A percentile compares a stretch with the other conserved stretches of the same genome.
phyloP scores from a whole-genome alignment of 30 jellyfish, hydroid and myxozoan genomes.

The Mastigias papua region DNA sequence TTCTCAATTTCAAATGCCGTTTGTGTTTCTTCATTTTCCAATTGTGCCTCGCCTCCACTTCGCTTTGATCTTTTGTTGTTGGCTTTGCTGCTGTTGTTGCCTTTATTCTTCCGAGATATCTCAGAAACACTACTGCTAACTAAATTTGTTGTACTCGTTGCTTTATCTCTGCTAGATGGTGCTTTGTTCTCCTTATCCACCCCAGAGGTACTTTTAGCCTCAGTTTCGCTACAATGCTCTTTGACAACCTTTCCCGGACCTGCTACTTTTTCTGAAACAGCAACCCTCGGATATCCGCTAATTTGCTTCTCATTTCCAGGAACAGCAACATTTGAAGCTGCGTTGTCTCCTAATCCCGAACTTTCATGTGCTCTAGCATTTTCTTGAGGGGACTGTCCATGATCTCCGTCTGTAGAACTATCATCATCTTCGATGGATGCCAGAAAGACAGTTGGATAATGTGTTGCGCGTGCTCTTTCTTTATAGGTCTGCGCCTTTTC shows the following conservation, averaged over 20 bases:
- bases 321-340: neutral
- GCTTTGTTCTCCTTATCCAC: neutral
- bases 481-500: conserved; percentile 68
- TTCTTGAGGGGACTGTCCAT: neutral
- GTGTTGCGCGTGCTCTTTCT: conserved; percentile 72
- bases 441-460: conserved; percentile 70
- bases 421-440: conserved; percentile 63
- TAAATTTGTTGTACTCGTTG: neutral
- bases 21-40: conserved; percentile 14
- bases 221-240: neutral
- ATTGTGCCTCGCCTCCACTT: neutral
- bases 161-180: neutral
- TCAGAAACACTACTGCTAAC: neutral
- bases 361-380: neutral
- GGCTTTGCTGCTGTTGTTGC: neutral
- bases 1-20: conserved; percentile 5
- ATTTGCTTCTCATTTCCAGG: neutral
- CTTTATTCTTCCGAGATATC: neutral
- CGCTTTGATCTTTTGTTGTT: neutral
- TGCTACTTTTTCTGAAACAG: neutral
- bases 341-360: neutral
- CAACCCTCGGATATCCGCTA: neutral
- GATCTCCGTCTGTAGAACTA: conserved; percentile 19
- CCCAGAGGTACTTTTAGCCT: neutral
- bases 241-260: neutral